Conservation (phyloP, 2,888 invertebrate species). For the Drosophila siamana region DNA sequence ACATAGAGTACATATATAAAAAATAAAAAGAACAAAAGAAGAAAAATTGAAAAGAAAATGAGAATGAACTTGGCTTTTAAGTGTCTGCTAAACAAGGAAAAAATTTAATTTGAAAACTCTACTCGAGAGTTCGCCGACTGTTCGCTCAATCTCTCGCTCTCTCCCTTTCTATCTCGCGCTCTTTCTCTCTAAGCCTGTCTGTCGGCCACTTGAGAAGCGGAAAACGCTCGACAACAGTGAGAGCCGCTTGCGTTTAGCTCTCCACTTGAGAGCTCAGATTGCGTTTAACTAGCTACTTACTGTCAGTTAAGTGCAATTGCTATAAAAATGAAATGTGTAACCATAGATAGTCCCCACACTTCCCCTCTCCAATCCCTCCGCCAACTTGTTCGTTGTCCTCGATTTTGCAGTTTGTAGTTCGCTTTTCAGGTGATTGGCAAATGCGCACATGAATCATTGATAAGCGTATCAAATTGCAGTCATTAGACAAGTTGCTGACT, state of each 20-base stretch:
- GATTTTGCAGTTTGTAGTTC: constrained; percentile 1
- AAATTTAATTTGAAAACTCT: constrained; percentile 55
- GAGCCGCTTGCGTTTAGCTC: constrained; percentile 22
- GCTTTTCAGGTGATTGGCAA: constrained; percentile 52
- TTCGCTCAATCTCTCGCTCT: too few relatives aligned
- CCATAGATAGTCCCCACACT: constrained; percentile 3
- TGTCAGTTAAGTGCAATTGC: constrained; percentile 67
- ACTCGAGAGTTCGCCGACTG: constrained; percentile 12
- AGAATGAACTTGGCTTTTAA: constrained; percentile 48
- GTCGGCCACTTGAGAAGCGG: constrained; percentile 31
- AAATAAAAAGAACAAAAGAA: neutral
- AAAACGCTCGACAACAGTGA: neutral
- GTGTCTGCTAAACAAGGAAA: constrained; percentile 49
- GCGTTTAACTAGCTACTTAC: constrained; percentile 63
- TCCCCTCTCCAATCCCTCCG: neutral
- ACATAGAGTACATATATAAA: neutral
- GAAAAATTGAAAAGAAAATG: constrained; percentile 13
- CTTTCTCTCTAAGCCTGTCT: constrained; percentile 1
- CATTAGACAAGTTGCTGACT: constrained; percentile 72
- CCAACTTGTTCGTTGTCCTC: constrained; percentile 1
- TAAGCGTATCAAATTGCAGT: constrained; percentile 76
- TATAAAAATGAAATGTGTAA: constrained; percentile 48
- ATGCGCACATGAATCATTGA: constrained; percentile 74
- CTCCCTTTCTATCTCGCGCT: neutral
- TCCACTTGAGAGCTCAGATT: constrained; percentile 43